Percentiles rank a stretch among this genome's conserved stretches.
These are phyloP conservation scores for Bruchidius siliquastri DNA, from an alignment of 2,888 invertebrate species.

Conservation along the genomic window DNA sequence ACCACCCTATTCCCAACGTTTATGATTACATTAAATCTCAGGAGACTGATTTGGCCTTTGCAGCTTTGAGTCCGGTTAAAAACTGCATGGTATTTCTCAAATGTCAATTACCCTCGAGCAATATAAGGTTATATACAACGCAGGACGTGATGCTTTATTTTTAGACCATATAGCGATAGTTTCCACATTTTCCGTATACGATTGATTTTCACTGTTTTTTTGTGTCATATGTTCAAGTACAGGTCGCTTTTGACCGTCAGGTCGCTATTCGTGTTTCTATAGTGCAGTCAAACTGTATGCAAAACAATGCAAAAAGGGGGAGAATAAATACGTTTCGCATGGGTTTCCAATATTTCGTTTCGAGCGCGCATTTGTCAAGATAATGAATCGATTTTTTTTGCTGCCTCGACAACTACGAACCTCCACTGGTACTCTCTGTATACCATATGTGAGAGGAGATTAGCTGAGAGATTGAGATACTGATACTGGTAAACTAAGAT, in stretches of 20 bases:
- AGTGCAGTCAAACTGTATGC: not conserved
- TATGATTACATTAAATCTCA: constrained; percentile 5
- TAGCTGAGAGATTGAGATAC: too few species aligned
- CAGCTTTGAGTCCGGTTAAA: constrained; percentile 12
- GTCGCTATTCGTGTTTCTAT: not conserved
- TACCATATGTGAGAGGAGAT: too few species aligned
- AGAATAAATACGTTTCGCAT: too few species aligned
- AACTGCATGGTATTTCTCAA: constrained; percentile 22
- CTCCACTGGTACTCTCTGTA: too few species aligned
- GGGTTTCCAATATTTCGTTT: too few species aligned
- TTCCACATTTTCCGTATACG: constrained; percentile 3
- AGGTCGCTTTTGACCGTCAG: not conserved
- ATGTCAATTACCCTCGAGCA: constrained; percentile 18
- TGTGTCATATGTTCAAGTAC: not conserved
- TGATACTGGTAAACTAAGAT: too few species aligned
- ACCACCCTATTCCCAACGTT: not conserved
- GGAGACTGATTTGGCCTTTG: constrained; percentile 20
- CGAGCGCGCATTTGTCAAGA: too few species aligned
- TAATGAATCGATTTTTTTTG: too few species aligned
- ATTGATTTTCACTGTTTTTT: not conserved
- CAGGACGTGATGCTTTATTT: constrained; percentile 9
- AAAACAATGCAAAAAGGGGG: not conserved
- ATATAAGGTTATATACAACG: not conserved
- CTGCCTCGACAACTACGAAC: too few species aligned
- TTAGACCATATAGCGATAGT: constrained; percentile 3